A percentile compares a stretch with the other conserved stretches of the same genome.
Conservation (phyloP, 2,797 vertebrate species). For the Poliocrania exsul region DNA sequence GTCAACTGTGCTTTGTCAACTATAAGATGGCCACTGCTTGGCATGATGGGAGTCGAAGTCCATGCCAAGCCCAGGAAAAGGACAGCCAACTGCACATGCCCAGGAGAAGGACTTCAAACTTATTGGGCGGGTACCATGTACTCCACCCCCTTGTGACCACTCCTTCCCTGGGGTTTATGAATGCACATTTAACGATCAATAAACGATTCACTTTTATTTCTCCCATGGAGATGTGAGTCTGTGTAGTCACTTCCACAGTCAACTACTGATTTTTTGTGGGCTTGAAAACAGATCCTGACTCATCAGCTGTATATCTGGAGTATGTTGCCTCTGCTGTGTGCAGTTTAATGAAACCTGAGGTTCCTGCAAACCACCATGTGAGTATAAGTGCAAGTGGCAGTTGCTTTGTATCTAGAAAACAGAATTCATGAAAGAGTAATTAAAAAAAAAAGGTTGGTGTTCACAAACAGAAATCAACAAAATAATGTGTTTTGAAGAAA, state of each 20-base stretch:
- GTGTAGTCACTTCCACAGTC: background rate
- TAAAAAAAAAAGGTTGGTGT: background rate
- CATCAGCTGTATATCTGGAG: background rate
- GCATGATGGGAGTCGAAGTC: no score
- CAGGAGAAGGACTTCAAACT: no score
- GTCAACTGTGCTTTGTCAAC: background rate
- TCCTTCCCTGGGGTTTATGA: no score
- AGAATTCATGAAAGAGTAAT: background rate
- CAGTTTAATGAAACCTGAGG: background rate
- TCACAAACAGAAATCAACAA: background rate
- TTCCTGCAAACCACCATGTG: background rate
- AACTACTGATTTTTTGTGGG: background rate
- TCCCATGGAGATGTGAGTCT: no score
- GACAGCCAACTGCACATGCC: no score
- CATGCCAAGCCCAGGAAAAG: no score
- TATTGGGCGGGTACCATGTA: no score
- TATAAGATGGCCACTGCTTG: no score
- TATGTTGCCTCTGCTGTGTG: background rate
- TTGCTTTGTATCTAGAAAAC: background rate
- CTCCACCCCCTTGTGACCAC: no score
- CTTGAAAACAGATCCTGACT: background rate
- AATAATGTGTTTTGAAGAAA: background rate
- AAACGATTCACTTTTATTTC: no score
- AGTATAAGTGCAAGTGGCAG: background rate
- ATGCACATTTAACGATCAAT: no score